Percentiles rank a stretch among this genome's conserved stretches.
These are phyloP conservation scores for Melanostoma scalare DNA, from an alignment of 2,888 invertebrate genomes.

Conservation along the genomic window DNA sequence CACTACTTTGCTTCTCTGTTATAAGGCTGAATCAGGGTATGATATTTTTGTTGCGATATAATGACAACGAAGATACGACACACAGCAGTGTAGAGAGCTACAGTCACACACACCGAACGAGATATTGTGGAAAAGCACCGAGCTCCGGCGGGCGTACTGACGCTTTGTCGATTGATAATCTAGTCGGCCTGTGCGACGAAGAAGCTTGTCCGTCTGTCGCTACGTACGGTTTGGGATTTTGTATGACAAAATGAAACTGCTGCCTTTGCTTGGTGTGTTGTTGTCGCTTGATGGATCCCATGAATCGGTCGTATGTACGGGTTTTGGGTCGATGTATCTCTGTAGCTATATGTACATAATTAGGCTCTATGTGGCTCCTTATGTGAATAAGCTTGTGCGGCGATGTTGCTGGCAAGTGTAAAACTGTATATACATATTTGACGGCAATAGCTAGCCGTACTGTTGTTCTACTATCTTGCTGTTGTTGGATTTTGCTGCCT, in stretches of 20 bases:
- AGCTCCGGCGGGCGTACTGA: conserved; percentile 46
- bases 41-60: conserved; percentile 71
- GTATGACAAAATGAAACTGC: conserved; percentile 69
- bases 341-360: conserved; percentile 58
- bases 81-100: conserved; percentile 53
- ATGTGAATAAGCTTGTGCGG: conserved; percentile 66
- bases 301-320: conserved; percentile 67
- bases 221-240: conserved; percentile 60
- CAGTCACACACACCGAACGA: conserved; percentile 53
- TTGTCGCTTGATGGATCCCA: conserved; percentile 70
- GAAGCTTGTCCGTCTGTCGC: conserved; percentile 20
- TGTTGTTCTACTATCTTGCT: conserved; percentile 37
- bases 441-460: conserved; percentile 27
- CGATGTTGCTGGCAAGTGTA: conserved; percentile 69
- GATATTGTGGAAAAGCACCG: conserved; percentile 68
- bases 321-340: conserved; percentile 69
- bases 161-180: conserved; percentile 46
- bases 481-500: conserved; percentile 61
- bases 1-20: conserved; percentile 28
- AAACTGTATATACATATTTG: conserved; percentile 33
- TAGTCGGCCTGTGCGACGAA: conserved; percentile 30
- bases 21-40: conserved; percentile 55
- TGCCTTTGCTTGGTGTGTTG: conserved; percentile 64
- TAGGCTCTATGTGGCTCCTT: conserved; percentile 71
- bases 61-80: conserved; percentile 67